Conservation (phyloP, 2,888 invertebrate species). For the Eledona agricola region DNA sequence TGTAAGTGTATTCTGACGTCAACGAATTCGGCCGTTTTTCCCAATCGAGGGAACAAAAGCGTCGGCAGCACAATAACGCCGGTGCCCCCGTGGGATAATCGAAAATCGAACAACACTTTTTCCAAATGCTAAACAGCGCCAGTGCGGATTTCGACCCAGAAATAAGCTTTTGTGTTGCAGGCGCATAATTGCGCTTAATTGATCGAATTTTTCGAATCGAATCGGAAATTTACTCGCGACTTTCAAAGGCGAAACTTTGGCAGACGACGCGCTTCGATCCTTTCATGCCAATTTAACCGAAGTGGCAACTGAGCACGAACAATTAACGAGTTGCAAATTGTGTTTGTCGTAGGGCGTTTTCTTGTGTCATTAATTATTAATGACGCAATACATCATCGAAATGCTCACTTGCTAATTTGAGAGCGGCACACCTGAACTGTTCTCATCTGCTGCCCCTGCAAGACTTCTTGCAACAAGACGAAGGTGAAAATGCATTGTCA, state of each 20-base stretch:
- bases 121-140: background rate
- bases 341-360: conserved; percentile 3
- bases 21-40: conserved; percentile 17
- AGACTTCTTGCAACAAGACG: too few species aligned
- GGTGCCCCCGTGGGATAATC: conserved; percentile 19
- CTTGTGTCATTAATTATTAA: conserved; percentile 9
- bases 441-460: too few species aligned
- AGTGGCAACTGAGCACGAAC: conserved; percentile 17
- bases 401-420: too few species aligned
- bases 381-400: too few species aligned
- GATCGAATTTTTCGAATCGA: conserved; percentile 8
- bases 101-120: conserved; percentile 18
- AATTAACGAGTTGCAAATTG: conserved; percentile 19
- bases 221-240: conserved; percentile 12
- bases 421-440: too few species aligned
- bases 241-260: conserved; percentile 9
- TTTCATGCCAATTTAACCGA: conserved; percentile 19
- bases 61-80: conserved; percentile 15
- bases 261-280: conserved; percentile 2
- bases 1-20: conserved; percentile 9
- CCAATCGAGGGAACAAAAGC: conserved; percentile 21
- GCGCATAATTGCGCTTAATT: too few species aligned
- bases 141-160: too few species aligned
- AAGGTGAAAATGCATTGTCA: too few species aligned
- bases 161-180: too few species aligned